A percentile compares a stretch with the other conserved stretches of the same genome.
phyloP scores from a whole-genome alignment of 2,888 invertebrate genomes.

The Pyrrhia umbra region DNA sequence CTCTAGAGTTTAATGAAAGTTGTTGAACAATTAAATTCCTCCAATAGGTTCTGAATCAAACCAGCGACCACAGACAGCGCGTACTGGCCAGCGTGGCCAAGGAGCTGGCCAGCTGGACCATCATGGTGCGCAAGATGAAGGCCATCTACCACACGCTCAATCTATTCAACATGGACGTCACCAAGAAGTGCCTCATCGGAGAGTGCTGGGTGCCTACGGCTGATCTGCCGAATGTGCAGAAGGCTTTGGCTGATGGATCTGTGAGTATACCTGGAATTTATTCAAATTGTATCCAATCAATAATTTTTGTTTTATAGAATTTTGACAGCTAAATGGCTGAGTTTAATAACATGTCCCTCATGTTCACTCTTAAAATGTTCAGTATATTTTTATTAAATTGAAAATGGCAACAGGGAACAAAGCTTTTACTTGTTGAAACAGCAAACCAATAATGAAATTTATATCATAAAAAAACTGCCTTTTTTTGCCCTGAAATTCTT shows the following conservation, averaged over 20 bases:
- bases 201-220: slow-evolving; percentile 95
- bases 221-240: slow-evolving; percentile 94
- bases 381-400: no score
- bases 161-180: slow-evolving; percentile 96
- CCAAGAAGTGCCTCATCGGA: slow-evolving; percentile 96
- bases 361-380: no score
- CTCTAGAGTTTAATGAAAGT: background rate
- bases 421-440: no score
- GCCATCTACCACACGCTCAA: slow-evolving; percentile 97
- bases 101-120: slow-evolving; percentile 96
- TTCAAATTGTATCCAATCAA: background rate
- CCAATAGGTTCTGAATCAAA: slow-evolving; percentile 95
- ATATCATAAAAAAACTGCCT: no score
- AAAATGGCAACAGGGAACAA: no score
- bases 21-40: background rate
- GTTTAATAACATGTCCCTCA: no score
- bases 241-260: slow-evolving; percentile 95
- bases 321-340: no score
- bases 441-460: no score
- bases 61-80: slow-evolving; percentile 97
- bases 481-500: no score
- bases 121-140: slow-evolving; percentile 97
- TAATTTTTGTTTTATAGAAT: no score
- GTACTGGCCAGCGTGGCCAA: slow-evolving; percentile 96
- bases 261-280: slow-evolving; percentile 91